Base-by-base conservation (phyloP, 2,888 invertebrate genomes). In the Amphipoea lucens region DNA sequence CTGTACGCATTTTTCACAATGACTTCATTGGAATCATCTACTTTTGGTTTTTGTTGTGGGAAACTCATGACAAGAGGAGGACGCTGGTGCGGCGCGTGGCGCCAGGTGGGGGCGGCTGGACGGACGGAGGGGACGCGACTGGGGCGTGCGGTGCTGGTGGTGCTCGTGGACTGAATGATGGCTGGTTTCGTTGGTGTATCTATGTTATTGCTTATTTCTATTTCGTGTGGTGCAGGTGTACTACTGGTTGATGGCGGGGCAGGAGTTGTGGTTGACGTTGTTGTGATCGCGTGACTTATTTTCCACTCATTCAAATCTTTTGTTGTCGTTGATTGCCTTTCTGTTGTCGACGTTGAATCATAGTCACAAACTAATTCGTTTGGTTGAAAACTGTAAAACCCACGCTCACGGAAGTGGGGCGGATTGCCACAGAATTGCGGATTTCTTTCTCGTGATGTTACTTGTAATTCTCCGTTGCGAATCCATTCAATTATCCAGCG, bases 401-500 rank as follows among this genome's bases (percentile, higher is more conserved):
- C 98, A 70, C 98, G 97, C 84, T 98, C 98, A 79, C 98, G 97
- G 90, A 99, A 98, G 85, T 98, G 97, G 1, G 98, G 97, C 1
- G 99, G 99, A 88, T 98, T 98, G 23, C 99, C 99, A 92, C 99
- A 99, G 94, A 99, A 99, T 94, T 99, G 99, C 12, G 99, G 99
- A 94, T 98, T 99, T 90, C 99, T 97, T 95, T 99, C 99, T 67
- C 99, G 97, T 85, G 99, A 99, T 20, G 99, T 99, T 40, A 99
- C 99, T 97, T 99, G 99, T 65, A 99, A 97, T 93, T 99, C 99
- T 23, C 98, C 98, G 86, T 98, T 98, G 75, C 98, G 97, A 89
- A 99, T 99, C 99, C 99, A 99, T 92, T 99, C 98, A 82, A 98
- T 98, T 81, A 99, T 98, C 99, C 99, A 99, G 14, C 98, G 97